Percentiles rank a stretch among this genome's conserved stretches.
phyloP scores from a whole-genome alignment of 2,113 vertebrate genomes.

The Noctilio leporinus region DNA sequence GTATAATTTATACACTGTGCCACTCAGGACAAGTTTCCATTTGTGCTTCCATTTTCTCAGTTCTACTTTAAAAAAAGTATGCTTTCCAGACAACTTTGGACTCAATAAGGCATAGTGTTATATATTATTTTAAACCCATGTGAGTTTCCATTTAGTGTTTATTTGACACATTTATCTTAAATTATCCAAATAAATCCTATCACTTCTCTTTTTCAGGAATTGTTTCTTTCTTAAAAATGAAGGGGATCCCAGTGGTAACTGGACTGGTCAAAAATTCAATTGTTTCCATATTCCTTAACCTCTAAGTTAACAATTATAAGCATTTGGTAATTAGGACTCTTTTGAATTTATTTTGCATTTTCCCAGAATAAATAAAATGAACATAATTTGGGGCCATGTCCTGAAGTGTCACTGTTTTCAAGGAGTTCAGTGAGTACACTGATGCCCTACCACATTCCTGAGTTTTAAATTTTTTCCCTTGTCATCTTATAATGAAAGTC shows the following conservation, averaged over 20 bases:
- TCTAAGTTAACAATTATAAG: background rate
- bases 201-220: background rate
- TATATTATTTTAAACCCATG: background rate
- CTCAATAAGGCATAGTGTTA: background rate
- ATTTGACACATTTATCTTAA: background rate
- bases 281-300: background rate
- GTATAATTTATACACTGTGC: background rate
- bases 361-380: background rate
- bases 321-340: background rate
- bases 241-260: background rate
- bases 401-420: background rate
- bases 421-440: background rate
- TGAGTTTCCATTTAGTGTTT: background rate
- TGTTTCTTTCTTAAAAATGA: background rate
- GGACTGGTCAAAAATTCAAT: background rate
- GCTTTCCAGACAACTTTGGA: background rate
- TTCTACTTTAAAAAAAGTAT: background rate
- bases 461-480: background rate
- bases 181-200: background rate
- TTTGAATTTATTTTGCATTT: constrained; percentile 5
- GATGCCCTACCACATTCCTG: background rate
- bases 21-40: background rate
- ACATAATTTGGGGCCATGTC: background rate
- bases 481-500: background rate
- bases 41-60: background rate